Evolutionary conservation across 2,113 vertebrate genomes (phyloP).

Genomic region (Isichthys henryi): DNA sequence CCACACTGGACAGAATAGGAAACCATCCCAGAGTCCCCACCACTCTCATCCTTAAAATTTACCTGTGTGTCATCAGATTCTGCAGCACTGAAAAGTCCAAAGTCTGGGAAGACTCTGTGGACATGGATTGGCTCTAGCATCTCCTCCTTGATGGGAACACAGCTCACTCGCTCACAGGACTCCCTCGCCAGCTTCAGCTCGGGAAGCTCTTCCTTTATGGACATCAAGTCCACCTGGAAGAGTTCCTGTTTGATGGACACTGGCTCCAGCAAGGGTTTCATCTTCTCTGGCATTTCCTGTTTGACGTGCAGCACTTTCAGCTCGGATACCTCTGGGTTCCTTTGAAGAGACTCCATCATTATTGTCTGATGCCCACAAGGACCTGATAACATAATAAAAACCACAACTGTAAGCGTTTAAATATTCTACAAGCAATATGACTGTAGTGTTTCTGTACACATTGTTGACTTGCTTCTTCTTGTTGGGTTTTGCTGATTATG

Average conservation of each 20-base stretch:
- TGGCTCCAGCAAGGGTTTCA: neutral
- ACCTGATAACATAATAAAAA: neutral
- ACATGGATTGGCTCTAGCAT: neutral
- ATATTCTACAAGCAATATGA: neutral
- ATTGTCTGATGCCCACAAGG: neutral
- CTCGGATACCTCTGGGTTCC: neutral
- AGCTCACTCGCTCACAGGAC: neutral
- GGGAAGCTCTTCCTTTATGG: constrained; percentile 12
- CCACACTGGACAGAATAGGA: neutral
- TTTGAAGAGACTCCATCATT: neutral
- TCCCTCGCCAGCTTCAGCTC: neutral
- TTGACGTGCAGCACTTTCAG: neutral
- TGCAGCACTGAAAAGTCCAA: neutral
- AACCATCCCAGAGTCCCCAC: neutral
- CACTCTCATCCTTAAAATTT: neutral
- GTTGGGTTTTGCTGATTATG: neutral
- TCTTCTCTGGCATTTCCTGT: constrained; percentile 15
- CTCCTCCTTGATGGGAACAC: constrained; percentile 12
- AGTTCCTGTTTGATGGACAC: constrained; percentile 10
- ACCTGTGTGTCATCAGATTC: neutral
- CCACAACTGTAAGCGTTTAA: neutral
- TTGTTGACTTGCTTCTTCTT: neutral
- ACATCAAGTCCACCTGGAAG: constrained; percentile 5
- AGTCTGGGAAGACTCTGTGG: constrained; percentile 10
- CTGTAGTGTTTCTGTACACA: neutral